Evolutionary conservation across 1,140 invertebrate genomes (phyloP), one percentile per base, ranked within the genome.

Genomic region (Microvelia longipes): DNA sequence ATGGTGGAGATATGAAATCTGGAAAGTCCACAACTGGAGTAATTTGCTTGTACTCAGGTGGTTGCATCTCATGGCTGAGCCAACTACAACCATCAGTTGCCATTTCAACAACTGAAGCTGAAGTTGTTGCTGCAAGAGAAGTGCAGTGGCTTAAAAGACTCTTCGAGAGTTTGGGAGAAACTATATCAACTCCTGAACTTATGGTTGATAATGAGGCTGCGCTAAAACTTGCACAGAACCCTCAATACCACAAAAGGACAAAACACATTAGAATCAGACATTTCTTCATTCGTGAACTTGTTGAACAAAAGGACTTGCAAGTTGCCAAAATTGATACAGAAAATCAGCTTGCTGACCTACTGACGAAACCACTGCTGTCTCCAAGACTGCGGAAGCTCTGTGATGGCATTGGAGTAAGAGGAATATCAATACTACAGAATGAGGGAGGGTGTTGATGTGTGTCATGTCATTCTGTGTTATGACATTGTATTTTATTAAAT

Each of bases 321-420:
- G 28, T 68, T 14, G n/a, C 1, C n/a, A 68, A 68, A 24, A 28
- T 28, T 68, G 2, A n/a, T 30, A 30, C 87, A 87, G 95, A 83
- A 98, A 98, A 28, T 27, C 66, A 28, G 25, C 24, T 64, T 27
- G 27, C 66, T 2, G 27, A 28, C 28, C 67, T 35, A n/a, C 30
- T 68, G 14, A 35, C 67, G 29, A 30, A 35, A 24, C 29, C 29
- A 2, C 28, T 35, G 29, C n/a, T 1, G 28, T 19, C 11, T 29
- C 28, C 67, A 15, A 68, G 67, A 68, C 67, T 28, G 29, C 28
- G 28, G 28, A 26, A 67, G 2, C 66, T 67, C 24, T 68, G 24
- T 2, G 30, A 30, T n/a, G 28, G 30, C 24, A 68, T 64, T 5
- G 62, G 62, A 64, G 25, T 64, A 11, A n/a, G n/a, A n/a, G n/a